Evolutionary conservation across 2,113 vertebrate species (phyloP).

Genomic region (Hydrochoerus hydrochaeris): DNA sequence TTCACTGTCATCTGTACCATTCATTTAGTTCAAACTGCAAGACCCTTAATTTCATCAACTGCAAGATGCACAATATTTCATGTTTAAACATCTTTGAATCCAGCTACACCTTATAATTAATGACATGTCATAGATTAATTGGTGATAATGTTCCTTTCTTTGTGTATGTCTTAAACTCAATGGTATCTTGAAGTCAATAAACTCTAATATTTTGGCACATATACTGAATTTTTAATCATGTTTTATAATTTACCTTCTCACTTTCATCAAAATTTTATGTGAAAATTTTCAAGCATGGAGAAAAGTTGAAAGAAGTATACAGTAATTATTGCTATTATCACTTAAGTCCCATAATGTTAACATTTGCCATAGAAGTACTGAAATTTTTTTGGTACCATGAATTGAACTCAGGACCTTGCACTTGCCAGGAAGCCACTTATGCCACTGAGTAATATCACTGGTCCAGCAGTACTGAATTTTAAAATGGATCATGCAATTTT

Average conservation of each 20-base stretch:
- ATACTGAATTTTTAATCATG: not conserved
- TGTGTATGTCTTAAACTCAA: constrained; percentile 28
- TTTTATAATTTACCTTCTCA: constrained; percentile 44
- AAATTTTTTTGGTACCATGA: not conserved
- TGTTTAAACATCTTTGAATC: constrained; percentile 53
- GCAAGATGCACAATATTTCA: constrained; percentile 44
- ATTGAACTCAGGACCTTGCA: too few relatives aligned
- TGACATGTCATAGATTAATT: constrained; percentile 30
- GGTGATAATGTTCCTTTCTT: constrained; percentile 35
- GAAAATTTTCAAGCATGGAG: constrained; percentile 39
- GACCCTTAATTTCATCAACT: constrained; percentile 27
- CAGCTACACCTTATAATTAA: constrained; percentile 36
- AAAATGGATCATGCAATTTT: constrained; percentile 2
- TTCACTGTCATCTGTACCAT: constrained; percentile 11
- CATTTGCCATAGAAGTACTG: constrained; percentile 22
- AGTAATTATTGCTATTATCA: constrained; percentile 35
- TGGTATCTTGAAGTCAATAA: constrained; percentile 42
- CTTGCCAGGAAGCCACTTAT: too few relatives aligned
- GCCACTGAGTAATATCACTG: too few relatives aligned
- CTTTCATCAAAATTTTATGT: constrained; percentile 14
- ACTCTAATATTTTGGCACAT: constrained; percentile 27
- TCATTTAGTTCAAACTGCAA: constrained; percentile 54
- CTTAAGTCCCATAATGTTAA: not conserved
- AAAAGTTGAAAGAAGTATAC: constrained; percentile 46
- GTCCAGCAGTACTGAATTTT: constrained; percentile 43